These are phyloP conservation scores for Triplophysa tibetana DNA, from an alignment of 2,113 vertebrate genomes.

Conservation along the genomic window DNA sequence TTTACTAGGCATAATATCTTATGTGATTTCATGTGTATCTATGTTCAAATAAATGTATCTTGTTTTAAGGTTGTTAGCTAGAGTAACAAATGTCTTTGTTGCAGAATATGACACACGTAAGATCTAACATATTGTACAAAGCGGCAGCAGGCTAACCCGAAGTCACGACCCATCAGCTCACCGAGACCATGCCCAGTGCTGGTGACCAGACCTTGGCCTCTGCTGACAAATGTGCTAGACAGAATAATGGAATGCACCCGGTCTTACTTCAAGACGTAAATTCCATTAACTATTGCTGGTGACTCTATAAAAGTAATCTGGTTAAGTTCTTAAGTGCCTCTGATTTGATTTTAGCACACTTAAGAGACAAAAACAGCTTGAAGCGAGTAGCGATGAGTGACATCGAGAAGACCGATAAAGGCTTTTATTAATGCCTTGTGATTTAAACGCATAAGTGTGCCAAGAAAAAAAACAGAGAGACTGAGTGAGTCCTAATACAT, in stretches of 20 bases:
- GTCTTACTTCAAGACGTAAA: constrained; percentile 54
- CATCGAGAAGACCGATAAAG: background rate
- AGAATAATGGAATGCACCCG: constrained; percentile 30
- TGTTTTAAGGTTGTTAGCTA: too few species aligned
- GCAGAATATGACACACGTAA: background rate
- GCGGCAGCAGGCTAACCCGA: constrained; percentile 39
- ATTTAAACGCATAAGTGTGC: constrained; percentile 33
- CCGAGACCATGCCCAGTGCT: constrained; percentile 25
- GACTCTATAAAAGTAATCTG: constrained; percentile 61
- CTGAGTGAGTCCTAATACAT: constrained; percentile 10
- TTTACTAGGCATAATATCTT: too few species aligned
- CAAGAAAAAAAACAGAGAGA: constrained; percentile 37
- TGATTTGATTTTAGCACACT: constrained; percentile 57
- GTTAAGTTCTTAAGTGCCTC: constrained; percentile 62
- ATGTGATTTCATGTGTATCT: too few species aligned
- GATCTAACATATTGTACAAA: background rate
- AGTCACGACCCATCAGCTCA: constrained; percentile 48
- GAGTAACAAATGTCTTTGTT: too few species aligned
- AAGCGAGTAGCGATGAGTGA: constrained; percentile 10
- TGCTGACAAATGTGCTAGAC: constrained; percentile 42
- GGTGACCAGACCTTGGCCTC: constrained; percentile 19
- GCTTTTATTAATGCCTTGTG: constrained; percentile 32
- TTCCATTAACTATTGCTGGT: constrained; percentile 69
- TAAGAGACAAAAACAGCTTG: constrained; percentile 13
- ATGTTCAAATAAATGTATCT: too few species aligned